phyloP scores from a whole-genome alignment of 2,888 invertebrate genomes.

The Phortica okadai region DNA sequence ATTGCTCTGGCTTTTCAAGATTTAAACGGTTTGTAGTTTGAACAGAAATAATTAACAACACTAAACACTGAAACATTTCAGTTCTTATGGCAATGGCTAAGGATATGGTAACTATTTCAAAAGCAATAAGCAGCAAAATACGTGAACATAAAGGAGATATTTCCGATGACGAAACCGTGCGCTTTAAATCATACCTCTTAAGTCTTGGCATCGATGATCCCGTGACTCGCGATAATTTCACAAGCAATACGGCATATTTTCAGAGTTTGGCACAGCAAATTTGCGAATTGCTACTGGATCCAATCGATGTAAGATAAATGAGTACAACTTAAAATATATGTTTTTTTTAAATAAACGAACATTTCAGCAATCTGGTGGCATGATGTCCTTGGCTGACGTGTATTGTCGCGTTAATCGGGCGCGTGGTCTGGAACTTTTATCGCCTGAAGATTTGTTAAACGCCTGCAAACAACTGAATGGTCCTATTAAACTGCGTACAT shows the following conservation, averaged over 20 bases:
- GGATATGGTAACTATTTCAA: slow-evolving; percentile 96
- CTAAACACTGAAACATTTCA: background rate
- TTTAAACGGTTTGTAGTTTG: slow-evolving; percentile 78
- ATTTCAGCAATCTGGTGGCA: slow-evolving; percentile 90
- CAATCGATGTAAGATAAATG: slow-evolving; percentile 82
- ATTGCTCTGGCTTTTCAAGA: slow-evolving; percentile 97
- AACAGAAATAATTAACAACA: background rate
- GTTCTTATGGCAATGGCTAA: slow-evolving; percentile 97
- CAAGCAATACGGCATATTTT: slow-evolving; percentile 90
- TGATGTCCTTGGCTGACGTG: slow-evolving; percentile 97
- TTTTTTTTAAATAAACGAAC: background rate
- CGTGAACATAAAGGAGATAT: slow-evolving; percentile 96
- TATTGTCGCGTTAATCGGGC: slow-evolving; percentile 98
- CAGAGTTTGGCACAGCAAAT: slow-evolving; percentile 91
- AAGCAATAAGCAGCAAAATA: slow-evolving; percentile 94
- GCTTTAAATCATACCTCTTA: slow-evolving; percentile 96
- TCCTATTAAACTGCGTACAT: slow-evolving; percentile 87
- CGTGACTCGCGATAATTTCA: slow-evolving; percentile 93
- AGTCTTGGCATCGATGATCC: slow-evolving; percentile 99
- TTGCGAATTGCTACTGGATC: slow-evolving; percentile 86
- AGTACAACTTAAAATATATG: background rate
- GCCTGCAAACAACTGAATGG: slow-evolving; percentile 86
- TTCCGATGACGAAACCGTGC: slow-evolving; percentile 97
- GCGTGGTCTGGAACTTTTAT: slow-evolving; percentile 94
- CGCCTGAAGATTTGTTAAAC: slow-evolving; percentile 96